These are phyloP conservation scores for Caenorhabditis imperialis DNA, from an alignment of 2,888 invertebrate genomes.

Conservation along the genomic window DNA sequence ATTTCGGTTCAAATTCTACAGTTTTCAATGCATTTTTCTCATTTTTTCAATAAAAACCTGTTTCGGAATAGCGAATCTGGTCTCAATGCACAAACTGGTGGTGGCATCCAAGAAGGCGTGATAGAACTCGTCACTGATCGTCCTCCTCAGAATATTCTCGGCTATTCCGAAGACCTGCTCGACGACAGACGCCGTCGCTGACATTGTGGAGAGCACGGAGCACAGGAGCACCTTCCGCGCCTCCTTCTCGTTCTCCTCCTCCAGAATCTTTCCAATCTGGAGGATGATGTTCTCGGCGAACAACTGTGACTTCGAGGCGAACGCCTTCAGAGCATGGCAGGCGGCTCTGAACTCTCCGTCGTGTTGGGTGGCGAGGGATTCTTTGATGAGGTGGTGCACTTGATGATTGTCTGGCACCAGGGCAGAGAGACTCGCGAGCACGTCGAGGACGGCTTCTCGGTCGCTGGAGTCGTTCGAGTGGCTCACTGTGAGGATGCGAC, in stretches of 20 bases:
- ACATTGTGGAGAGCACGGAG: constrained; percentile 33
- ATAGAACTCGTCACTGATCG: constrained; percentile 32
- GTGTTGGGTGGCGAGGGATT: constrained; percentile 87
- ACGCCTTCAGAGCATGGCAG: constrained; percentile 92
- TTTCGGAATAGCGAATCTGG: constrained; percentile 54
- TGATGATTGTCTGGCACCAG: constrained; percentile 34
- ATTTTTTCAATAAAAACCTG: too few species aligned
- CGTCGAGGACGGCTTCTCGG: constrained; percentile 86
- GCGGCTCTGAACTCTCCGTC: constrained; percentile 96
- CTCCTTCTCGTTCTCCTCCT: constrained; percentile 32
- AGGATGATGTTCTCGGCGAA: constrained; percentile 41
- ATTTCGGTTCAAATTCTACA: too few species aligned
- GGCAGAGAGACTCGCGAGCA: constrained; percentile 25
- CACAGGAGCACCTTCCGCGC: constrained; percentile 29
- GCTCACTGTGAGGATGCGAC: constrained; percentile 88
- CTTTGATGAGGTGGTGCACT: constrained; percentile 62
- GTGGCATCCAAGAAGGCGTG: constrained; percentile 47
- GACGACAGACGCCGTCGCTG: constrained; percentile 35
- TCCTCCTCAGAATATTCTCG: constrained; percentile 33
- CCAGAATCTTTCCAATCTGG: constrained; percentile 44
- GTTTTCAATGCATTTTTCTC: too few species aligned
- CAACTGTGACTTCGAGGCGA: constrained; percentile 92
- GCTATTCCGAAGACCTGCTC: constrained; percentile 48
- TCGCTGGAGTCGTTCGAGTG: constrained; percentile 97
- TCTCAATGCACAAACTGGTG: constrained; percentile 57